A percentile compares a stretch with the other conserved stretches of the same genome.
Evolutionary conservation across 2,113 vertebrate genomes (phyloP).

Genomic region (Peromyscus polionotus): DNA sequence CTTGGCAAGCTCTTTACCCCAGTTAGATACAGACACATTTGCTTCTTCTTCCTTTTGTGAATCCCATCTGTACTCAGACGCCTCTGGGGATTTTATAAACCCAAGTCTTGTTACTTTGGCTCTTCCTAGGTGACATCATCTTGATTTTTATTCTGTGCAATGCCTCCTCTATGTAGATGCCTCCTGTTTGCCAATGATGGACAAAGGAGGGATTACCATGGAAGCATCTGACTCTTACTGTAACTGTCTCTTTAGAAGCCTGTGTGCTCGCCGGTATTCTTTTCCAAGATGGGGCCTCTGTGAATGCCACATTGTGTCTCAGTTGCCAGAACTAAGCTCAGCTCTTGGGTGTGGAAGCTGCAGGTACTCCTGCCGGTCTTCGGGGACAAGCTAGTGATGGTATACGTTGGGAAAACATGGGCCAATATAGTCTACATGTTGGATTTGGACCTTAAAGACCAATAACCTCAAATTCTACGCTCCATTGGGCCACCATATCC

Average conservation of each 20-base stretch:
- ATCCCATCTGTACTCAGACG: background rate
- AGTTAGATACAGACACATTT: background rate
- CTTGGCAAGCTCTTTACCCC: background rate
- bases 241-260: background rate
- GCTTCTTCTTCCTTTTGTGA: background rate
- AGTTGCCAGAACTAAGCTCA: too few species aligned
- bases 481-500: accelerated
- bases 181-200: background rate
- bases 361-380: accelerated
- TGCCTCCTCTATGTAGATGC: background rate
- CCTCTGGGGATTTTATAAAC: background rate
- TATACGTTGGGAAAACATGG: accelerated
- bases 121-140: background rate
- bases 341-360: background rate
- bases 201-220: background rate
- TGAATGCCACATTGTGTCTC: background rate
- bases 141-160: background rate
- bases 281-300: too few species aligned
- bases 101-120: background rate
- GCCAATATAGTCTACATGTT: accelerated
- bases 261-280: background rate
- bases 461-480: accelerated
- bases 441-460: too few species aligned
- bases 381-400: accelerated
- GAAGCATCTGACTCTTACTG: background rate